Evolutionary conservation across 2,797 vertebrate species (phyloP).

Genomic region (Cuniculus paca): DNA sequence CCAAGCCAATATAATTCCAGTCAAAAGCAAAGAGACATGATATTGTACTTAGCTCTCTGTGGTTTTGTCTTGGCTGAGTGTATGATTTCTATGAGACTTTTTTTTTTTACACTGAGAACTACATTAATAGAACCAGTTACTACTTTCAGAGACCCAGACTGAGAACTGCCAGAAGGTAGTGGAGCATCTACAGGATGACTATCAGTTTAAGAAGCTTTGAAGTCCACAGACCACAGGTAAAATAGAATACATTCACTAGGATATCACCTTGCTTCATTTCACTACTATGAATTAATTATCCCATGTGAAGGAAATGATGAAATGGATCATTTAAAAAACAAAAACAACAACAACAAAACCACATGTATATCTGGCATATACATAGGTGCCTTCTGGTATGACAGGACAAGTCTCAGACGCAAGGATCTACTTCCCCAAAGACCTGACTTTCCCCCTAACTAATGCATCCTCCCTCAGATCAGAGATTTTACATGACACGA

Average conservation of each 20-base stretch:
- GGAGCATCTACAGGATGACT: background rate
- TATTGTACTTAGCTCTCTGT: constrained; percentile 72
- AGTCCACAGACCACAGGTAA: background rate
- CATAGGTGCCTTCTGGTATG: background rate
- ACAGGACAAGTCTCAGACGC: background rate
- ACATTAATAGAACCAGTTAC: constrained; percentile 49
- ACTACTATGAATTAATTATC: constrained; percentile 4
- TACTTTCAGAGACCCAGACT: constrained; percentile 42
- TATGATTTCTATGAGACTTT: constrained; percentile 57
- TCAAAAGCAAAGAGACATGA: constrained; percentile 76
- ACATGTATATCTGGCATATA: background rate
- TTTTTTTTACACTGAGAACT: constrained; percentile 66
- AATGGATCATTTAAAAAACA: background rate
- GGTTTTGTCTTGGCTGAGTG: constrained; percentile 75
- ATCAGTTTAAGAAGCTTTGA: constrained; percentile 36
- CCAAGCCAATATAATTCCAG: constrained; percentile 70
- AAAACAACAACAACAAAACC: background rate
- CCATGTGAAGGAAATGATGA: background rate
- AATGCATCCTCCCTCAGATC: background rate
- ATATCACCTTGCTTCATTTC: constrained; percentile 17
- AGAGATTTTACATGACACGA: background rate
- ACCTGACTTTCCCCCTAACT: background rate
- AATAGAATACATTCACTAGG: background rate
- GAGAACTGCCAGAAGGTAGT: constrained; percentile 5
- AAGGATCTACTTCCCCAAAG: background rate